Evolutionary conservation across 2,888 invertebrate species (phyloP).

Genomic region (Hyalella azteca): DNA sequence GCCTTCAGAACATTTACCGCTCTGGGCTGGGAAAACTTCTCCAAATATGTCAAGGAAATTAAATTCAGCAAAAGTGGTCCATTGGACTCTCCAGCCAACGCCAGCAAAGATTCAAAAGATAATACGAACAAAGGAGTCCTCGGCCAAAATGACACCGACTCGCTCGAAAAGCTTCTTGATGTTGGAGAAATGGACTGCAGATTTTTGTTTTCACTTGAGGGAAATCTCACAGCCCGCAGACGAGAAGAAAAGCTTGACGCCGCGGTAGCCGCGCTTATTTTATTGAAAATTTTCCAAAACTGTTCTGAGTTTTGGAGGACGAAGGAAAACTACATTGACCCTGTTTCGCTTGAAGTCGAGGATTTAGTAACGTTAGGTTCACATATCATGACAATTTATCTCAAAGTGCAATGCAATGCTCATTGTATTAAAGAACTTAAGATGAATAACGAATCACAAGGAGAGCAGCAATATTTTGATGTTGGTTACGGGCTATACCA

Average conservation of each 20-base stretch:
- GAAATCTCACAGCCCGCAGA: not conserved
- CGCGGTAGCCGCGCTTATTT: not conserved
- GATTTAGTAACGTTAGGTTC: slow-evolving; percentile 43
- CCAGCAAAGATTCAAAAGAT: not conserved
- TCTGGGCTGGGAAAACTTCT: not conserved
- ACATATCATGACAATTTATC: slow-evolving; percentile 46
- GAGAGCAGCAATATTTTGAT: slow-evolving; percentile 45
- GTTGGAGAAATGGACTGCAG: not conserved
- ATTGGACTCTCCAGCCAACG: not conserved
- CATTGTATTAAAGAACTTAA: slow-evolving; percentile 48
- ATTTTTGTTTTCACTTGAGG: slow-evolving; percentile 20
- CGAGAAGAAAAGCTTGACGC: slow-evolving; percentile 17
- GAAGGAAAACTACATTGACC: not conserved
- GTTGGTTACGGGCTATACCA: slow-evolving; percentile 66
- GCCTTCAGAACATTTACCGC: slow-evolving; percentile 31
- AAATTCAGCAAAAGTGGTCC: not conserved
- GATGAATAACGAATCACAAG: not conserved
- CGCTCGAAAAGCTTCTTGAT: not conserved
- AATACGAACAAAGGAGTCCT: no score
- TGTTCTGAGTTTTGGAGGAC: slow-evolving; percentile 1
- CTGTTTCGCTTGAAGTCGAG: not conserved
- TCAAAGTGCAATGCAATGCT: slow-evolving; percentile 51
- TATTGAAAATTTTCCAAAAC: not conserved
- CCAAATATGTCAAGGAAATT: not conserved
- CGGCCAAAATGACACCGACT: not conserved